Conservation (phyloP, 1,140 invertebrate genomes). For the Drosophila busckii region DNA sequence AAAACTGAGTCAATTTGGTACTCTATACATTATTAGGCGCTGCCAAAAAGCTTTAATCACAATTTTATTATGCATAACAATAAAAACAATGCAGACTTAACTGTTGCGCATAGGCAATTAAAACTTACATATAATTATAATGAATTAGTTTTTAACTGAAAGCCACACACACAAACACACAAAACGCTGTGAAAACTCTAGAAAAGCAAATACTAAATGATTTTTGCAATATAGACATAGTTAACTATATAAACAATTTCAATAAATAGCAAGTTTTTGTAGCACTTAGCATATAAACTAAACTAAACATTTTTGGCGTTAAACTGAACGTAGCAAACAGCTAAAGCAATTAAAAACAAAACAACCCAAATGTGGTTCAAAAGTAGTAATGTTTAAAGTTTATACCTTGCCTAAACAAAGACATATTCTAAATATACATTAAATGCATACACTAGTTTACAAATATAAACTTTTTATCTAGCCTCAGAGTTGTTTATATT, state of each 20-base stretch:
- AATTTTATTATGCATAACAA: conserved; percentile 32
- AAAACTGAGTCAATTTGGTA: conserved; percentile 2
- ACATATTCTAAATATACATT: conserved; percentile 48
- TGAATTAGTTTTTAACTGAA: conserved; percentile 19
- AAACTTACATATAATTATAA: conserved; percentile 19
- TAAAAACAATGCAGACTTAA: conserved; percentile 42
- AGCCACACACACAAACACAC: conserved; percentile 41
- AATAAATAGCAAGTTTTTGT: conserved; percentile 45
- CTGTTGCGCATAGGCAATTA: conserved; percentile 52
- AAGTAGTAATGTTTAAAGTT: conserved; percentile 55
- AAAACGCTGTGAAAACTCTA: conserved; percentile 64
- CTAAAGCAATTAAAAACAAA: conserved; percentile 39
- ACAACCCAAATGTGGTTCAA: conserved; percentile 64
- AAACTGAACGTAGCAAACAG: conserved; percentile 15
- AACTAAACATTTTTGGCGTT: conserved; percentile 56
- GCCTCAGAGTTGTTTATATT: too few relatives aligned
- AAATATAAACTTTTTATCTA: too few relatives aligned
- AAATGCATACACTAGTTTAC: conserved; percentile 8
- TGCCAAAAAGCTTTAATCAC: conserved; percentile 41
- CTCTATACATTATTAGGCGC: conserved; percentile 12
- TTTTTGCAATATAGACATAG: conserved; percentile 32
- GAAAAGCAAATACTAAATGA: conserved; percentile 23
- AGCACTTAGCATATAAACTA: conserved; percentile 43
- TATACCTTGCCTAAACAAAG: conserved; percentile 41
- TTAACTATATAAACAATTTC: conserved; percentile 3